A percentile compares a stretch with the other conserved stretches of the same genome.
These are phyloP conservation scores for Trachelus iudaicus DNA, from an alignment of 2,888 invertebrate genomes.

Conservation along the genomic window DNA sequence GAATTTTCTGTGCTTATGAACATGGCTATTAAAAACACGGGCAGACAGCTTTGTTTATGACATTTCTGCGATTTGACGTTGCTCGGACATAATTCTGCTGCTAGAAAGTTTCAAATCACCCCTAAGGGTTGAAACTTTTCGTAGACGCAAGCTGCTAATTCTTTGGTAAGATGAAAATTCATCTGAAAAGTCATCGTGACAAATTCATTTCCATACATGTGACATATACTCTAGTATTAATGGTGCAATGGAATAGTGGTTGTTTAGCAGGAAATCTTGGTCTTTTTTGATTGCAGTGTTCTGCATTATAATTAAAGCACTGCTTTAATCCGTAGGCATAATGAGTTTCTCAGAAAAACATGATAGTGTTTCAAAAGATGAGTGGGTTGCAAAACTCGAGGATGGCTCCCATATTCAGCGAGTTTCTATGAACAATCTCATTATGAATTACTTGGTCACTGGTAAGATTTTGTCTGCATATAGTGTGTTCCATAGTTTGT, in stretches of 20 bases:
- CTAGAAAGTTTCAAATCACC: not conserved
- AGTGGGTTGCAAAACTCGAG: conserved; percentile 81
- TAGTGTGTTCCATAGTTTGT: conserved; percentile 5
- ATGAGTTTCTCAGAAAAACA: conserved; percentile 69
- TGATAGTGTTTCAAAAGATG: conserved; percentile 72
- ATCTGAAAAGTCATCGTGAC: not conserved
- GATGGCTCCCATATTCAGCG: conserved; percentile 83
- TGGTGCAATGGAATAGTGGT: not conserved
- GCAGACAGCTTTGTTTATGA: not conserved
- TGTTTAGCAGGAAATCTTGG: not conserved
- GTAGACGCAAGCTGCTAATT: not conserved
- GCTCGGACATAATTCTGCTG: not conserved
- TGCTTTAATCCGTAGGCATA: conserved; percentile 19
- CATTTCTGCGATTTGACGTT: not conserved
- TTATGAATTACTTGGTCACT: conserved; percentile 98
- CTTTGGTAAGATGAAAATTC: not conserved
- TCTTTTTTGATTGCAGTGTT: not conserved
- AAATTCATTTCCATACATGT: not conserved
- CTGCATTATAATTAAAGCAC: not conserved
- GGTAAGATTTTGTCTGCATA: conserved; percentile 69
- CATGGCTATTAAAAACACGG: not conserved
- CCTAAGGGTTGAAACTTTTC: not conserved
- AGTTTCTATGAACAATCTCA: conserved; percentile 94
- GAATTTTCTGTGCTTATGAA: not conserved
- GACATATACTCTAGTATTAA: not conserved